A percentile compares a stretch with the other conserved stretches of the same genome.
phyloP scores from a whole-genome alignment of 30 jellyfish, hydroid and myxozoan genomes.

The Haliclystus octoradiatus region DNA sequence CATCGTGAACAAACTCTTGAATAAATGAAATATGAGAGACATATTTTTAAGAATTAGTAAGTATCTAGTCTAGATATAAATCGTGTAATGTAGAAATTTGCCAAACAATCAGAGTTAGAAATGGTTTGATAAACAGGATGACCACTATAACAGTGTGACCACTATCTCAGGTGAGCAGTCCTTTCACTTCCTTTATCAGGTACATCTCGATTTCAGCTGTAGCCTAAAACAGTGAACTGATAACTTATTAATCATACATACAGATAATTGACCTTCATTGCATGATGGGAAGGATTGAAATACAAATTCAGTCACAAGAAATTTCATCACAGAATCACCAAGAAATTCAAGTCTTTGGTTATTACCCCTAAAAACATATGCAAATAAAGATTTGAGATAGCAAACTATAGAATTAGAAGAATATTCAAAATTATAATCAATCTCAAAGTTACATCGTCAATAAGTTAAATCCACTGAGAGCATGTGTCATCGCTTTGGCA shows the following conservation, averaged over 20 bases:
- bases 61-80: too few relatives aligned
- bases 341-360: slow-evolving; percentile 71
- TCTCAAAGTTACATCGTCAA: slow-evolving; percentile 40
- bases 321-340: slow-evolving; percentile 81
- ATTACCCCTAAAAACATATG: slow-evolving; percentile 49
- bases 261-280: slow-evolving; percentile 91
- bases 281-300: slow-evolving; percentile 66
- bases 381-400: not conserved
- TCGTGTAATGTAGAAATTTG: too few relatives aligned
- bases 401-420: not conserved
- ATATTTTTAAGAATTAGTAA: too few relatives aligned
- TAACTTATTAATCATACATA: slow-evolving; percentile 3
- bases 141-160: too few relatives aligned
- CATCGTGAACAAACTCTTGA: too few relatives aligned
- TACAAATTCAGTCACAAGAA: slow-evolving; percentile 48
- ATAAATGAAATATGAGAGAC: too few relatives aligned
- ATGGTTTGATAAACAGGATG: too few relatives aligned
- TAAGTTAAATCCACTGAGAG: slow-evolving; percentile 29
- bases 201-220: too few relatives aligned
- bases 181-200: too few relatives aligned
- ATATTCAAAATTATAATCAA: not conserved
- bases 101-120: too few relatives aligned
- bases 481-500: slow-evolving; percentile 66
- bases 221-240: too few relatives aligned
- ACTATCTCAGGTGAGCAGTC: too few relatives aligned